phyloP scores from a whole-genome alignment of 2,797 vertebrate genomes.

The Pteronotus mesoamericanus region DNA sequence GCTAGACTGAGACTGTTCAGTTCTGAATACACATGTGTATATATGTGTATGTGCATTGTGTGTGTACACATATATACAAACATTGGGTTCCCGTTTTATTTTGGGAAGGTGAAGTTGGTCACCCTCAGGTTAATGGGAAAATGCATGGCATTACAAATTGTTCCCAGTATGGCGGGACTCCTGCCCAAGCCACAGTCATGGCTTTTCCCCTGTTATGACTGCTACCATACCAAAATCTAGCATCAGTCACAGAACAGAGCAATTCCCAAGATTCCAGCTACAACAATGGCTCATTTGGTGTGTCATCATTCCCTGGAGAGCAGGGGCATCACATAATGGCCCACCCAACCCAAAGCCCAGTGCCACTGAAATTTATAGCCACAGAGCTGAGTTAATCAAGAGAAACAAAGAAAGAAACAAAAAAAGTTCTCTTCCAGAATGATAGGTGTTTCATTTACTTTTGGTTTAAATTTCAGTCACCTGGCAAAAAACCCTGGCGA shows the following conservation, averaged over 20 bases:
- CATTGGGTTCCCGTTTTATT: constrained; percentile 57
- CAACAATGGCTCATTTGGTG: constrained; percentile 66
- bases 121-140: constrained; percentile 83
- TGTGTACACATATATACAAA: constrained; percentile 77
- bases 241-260: constrained; percentile 78
- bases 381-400: constrained; percentile 76
- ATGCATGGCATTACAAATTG: constrained; percentile 66
- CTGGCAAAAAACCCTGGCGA: constrained; percentile 53
- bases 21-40: constrained; percentile 63
- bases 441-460: constrained; percentile 49
- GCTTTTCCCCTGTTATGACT: constrained; percentile 75
- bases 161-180: constrained; percentile 64
- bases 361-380: constrained; percentile 74
- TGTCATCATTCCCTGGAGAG: constrained; percentile 69
- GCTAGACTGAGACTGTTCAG: constrained; percentile 77
- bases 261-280: constrained; percentile 75
- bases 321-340: constrained; percentile 57
- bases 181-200: constrained; percentile 71
- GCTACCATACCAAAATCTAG: constrained; percentile 76
- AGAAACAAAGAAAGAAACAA: not conserved
- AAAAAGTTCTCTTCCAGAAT: constrained; percentile 52
- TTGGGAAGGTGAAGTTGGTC: constrained; percentile 80
- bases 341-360: constrained; percentile 66
- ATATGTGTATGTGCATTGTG: constrained; percentile 71
- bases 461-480: constrained; percentile 49